These are phyloP conservation scores for Sitobion miscanthi DNA, from an alignment of 1,140 invertebrate genomes.

Conservation along the genomic window DNA sequence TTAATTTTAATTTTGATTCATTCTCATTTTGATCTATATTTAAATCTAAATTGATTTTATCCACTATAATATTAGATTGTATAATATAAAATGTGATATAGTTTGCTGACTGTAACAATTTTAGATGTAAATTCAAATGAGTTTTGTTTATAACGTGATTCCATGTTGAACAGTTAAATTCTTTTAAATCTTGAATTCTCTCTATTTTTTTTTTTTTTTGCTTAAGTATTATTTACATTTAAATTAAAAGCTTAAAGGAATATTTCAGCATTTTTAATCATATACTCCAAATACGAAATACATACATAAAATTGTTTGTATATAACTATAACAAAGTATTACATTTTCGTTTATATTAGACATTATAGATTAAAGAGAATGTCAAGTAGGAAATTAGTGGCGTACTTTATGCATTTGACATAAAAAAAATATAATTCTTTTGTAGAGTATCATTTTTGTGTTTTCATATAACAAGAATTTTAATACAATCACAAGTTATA, in stretches of 20 bases:
- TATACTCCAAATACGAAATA: neutral
- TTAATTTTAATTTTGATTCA: neutral
- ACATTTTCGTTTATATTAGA: neutral
- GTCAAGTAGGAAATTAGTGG: neutral
- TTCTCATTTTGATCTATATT: no score
- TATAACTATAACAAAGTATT: neutral
- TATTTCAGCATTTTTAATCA: neutral
- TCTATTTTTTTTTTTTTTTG: neutral
- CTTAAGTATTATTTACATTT: neutral
- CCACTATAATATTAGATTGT: neutral
- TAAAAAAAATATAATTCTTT: neutral
- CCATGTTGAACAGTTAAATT: neutral
- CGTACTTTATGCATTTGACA: neutral
- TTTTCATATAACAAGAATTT: neutral
- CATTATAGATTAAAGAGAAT: constrained; percentile 4
- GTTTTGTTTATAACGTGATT: neutral
- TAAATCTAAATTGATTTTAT: neutral
- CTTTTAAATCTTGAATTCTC: neutral
- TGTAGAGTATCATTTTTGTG: neutral
- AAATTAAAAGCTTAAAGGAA: neutral
- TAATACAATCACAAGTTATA: no score
- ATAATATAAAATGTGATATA: neutral
- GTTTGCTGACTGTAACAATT: neutral
- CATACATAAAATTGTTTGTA: neutral
- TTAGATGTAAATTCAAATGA: neutral